phyloP scores from a whole-genome alignment of 2,888 invertebrate species.

The Scaptomyza cyrtandrae region DNA sequence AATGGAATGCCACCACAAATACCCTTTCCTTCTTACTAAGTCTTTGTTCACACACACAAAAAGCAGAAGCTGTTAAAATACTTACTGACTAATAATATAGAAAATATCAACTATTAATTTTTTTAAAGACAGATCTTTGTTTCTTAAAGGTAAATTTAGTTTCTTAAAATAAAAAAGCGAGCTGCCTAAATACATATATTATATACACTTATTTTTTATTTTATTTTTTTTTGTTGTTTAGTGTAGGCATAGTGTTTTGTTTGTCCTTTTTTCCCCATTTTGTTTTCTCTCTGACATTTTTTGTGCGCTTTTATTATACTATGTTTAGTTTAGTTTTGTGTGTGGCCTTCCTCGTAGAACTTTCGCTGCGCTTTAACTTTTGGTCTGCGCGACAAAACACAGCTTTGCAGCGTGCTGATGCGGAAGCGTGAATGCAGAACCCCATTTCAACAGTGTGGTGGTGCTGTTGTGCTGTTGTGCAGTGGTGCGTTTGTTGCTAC shows the following conservation, averaged over 20 bases:
- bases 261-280: neutral
- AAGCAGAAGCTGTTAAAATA: neutral
- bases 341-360: slow-evolving; percentile 23
- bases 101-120: too few relatives aligned
- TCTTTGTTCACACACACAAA: neutral
- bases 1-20: neutral
- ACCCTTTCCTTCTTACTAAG: neutral
- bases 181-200: neutral
- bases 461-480: neutral
- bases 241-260: slow-evolving; percentile 8
- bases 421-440: slow-evolving; percentile 54
- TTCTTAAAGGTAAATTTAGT: neutral
- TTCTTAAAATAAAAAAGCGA: neutral
- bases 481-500: neutral
- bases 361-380: slow-evolving; percentile 37
- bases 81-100: too few relatives aligned
- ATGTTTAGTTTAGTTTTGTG: slow-evolving; percentile 46
- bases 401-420: slow-evolving; percentile 46
- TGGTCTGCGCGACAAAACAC: slow-evolving; percentile 22
- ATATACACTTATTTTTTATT: neutral
- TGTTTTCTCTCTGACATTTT: slow-evolving; percentile 6
- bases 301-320: slow-evolving; percentile 27
- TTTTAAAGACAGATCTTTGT: neutral
- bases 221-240: neutral
- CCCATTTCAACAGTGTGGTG: slow-evolving; percentile 12